Conservation (phyloP, 2,113 vertebrate species). For the Heterocephalus glaber region DNA sequence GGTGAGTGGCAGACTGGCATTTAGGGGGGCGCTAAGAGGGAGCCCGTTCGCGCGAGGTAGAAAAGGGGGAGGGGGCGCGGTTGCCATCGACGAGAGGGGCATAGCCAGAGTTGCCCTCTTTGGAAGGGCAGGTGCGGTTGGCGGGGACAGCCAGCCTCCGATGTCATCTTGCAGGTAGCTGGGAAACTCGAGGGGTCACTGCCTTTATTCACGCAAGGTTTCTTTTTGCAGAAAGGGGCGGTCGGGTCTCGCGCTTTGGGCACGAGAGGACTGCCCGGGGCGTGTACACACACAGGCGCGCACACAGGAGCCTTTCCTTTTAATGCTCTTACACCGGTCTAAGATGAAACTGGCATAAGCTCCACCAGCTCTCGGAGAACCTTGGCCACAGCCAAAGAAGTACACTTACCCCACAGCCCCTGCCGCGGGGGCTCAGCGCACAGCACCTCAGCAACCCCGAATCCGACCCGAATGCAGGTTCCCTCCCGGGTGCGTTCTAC, state of each 20-base stretch:
- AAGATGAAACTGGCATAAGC: slow-evolving; percentile 45
- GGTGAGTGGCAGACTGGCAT: slow-evolving; percentile 51
- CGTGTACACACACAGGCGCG: background rate
- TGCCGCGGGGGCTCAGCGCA: background rate
- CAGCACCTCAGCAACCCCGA: background rate
- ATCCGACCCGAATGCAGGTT: background rate
- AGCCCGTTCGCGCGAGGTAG: background rate
- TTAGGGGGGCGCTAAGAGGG: background rate
- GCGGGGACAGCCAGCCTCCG: background rate
- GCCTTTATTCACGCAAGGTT: slow-evolving; percentile 27
- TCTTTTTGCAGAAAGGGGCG: slow-evolving; percentile 47
- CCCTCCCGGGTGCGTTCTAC: background rate
- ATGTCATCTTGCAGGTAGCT: slow-evolving; percentile 61
- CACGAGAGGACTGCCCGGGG: slow-evolving; percentile 13
- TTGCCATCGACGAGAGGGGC: background rate
- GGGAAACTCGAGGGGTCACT: background rate
- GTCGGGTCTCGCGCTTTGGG: slow-evolving; percentile 53
- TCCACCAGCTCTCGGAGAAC: slow-evolving; percentile 13
- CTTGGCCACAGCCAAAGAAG: background rate
- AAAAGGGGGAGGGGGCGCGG: slow-evolving; percentile 11
- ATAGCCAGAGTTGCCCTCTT: background rate
- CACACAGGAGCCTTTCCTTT: slow-evolving; percentile 48
- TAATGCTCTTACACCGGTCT: slow-evolving; percentile 53
- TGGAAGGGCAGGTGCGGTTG: background rate
- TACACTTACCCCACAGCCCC: background rate